phyloP scores from a whole-genome alignment of 37 sponge, comb jelly and placozoan genomes.

The Bolinopsis microptera region DNA sequence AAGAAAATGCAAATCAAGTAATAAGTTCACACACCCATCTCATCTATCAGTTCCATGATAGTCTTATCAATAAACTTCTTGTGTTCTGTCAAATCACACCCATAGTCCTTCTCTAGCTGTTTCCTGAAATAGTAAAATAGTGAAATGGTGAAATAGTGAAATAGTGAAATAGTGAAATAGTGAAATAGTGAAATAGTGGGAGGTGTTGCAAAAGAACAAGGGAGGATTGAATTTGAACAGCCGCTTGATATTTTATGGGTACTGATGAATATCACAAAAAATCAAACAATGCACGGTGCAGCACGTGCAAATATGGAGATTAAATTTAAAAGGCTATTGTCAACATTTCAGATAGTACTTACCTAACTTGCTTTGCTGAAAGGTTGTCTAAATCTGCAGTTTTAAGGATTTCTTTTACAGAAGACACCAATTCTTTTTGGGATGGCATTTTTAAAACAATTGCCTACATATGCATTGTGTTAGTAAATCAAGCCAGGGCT shows the following conservation, averaged over 20 bases:
- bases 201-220: background rate
- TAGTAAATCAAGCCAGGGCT: no score
- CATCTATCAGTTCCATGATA: constrained; percentile 40
- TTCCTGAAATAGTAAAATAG: constrained; percentile 37
- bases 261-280: no score
- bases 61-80: constrained; percentile 60
- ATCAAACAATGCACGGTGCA: no score
- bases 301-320: no score
- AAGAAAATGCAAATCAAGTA: no score
- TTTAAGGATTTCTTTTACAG: constrained; percentile 44
- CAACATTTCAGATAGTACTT: no score
- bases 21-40: constrained; percentile 51
- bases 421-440: constrained; percentile 47
- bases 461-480: no score
- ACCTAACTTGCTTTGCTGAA: constrained; percentile 63
- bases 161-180: background rate
- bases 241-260: no score
- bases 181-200: background rate
- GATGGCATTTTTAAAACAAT: constrained; percentile 45
- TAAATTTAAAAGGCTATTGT: no score
- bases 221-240: no score
- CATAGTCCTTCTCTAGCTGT: constrained; percentile 40
- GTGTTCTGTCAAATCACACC: constrained; percentile 50
- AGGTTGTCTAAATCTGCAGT: constrained; percentile 31
- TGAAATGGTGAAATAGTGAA: background rate